Base-by-base conservation (phyloP, 2,113 vertebrate genomes). In the Callocephalon fimbriatum region DNA sequence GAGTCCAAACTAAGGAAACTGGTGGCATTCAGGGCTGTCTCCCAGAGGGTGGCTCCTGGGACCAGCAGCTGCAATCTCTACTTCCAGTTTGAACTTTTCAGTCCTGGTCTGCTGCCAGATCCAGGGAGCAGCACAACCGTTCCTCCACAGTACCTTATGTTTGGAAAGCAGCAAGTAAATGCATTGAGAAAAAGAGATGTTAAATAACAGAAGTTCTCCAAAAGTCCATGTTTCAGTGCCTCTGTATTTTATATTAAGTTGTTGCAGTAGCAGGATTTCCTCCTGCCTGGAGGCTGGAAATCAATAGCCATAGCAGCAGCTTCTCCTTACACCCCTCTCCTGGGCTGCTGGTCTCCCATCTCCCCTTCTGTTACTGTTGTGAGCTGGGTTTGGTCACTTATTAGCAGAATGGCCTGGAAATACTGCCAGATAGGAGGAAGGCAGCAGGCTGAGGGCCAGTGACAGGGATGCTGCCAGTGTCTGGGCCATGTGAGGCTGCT, bases 301-400 rank as follows among this genome's bases (percentile, higher is more conserved):
- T 26, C 0, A 0, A 7, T 3, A 35, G 10, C 22, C 4, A 4
- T 12, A 27, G 58, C 48, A 91, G 42, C 61, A 79, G 31, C 10
- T 53, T 77, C 53, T 58, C 23, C 54, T 50, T 59, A 44, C 3
- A 2, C 9, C 6, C 21, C 8, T 53, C 22, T 61, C 17, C 35
- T 73, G 53, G n/a, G 9, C 35, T 59, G 15, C 51, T 48, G 51
- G 37, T 32, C 44, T 45, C 47, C 89, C 4, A 1, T 31, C 35
- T 82, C 12, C 37, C 5, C 3, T 79, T 50, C 78, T 58, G 40
- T 0, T 0, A 2, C 63, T 66, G 18, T 66, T 54, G 31, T 35
- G 81, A 79, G 17, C n/a, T 82, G 35, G 3, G 16, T 54, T 78
- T 31, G 10, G 29, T 45, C 6, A 0, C 23, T 54, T 9, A 4